Conservation (phyloP, 2,797 vertebrate species). For the Onychomys torridus region DNA sequence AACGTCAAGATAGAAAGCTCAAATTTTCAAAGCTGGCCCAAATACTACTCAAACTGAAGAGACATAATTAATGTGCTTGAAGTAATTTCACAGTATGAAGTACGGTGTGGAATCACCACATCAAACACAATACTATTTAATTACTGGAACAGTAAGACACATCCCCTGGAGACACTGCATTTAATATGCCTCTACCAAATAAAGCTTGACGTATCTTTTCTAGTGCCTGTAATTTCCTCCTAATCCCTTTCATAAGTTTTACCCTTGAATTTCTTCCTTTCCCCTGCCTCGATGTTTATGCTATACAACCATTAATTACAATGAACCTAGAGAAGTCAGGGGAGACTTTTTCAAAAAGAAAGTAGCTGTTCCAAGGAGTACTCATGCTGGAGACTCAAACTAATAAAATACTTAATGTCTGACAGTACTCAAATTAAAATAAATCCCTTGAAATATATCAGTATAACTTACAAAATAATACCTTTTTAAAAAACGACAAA, state of each 20-base stretch:
- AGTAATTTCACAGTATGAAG: slow-evolving; percentile 43
- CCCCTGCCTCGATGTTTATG: neutral
- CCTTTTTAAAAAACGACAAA: slow-evolving; percentile 32
- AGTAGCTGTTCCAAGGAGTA: neutral
- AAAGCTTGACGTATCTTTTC: slow-evolving; percentile 14
- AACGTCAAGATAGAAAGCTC: slow-evolving; percentile 41
- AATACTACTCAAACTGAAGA: slow-evolving; percentile 1
- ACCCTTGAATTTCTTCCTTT: slow-evolving; percentile 26
- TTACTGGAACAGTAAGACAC: slow-evolving; percentile 63
- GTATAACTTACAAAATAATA: neutral
- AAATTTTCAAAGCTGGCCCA: neutral
- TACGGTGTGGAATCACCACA: neutral
- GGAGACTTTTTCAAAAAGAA: neutral
- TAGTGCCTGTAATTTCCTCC: slow-evolving; percentile 36
- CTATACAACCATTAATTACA: slow-evolving; percentile 55
- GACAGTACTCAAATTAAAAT: slow-evolving; percentile 43
- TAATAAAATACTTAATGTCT: neutral
- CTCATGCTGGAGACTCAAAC: neutral
- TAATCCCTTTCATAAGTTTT: slow-evolving; percentile 57
- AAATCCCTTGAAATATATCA: slow-evolving; percentile 44
- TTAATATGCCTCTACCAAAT: slow-evolving; percentile 57
- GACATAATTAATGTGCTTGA: slow-evolving; percentile 27
- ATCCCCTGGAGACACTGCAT: slow-evolving; percentile 30
- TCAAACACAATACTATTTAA: slow-evolving; percentile 66
- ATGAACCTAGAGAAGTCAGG: slow-evolving; percentile 55